Base-by-base conservation (phyloP, 2,888 invertebrate species). In the Eretmocerus hayati region DNA sequence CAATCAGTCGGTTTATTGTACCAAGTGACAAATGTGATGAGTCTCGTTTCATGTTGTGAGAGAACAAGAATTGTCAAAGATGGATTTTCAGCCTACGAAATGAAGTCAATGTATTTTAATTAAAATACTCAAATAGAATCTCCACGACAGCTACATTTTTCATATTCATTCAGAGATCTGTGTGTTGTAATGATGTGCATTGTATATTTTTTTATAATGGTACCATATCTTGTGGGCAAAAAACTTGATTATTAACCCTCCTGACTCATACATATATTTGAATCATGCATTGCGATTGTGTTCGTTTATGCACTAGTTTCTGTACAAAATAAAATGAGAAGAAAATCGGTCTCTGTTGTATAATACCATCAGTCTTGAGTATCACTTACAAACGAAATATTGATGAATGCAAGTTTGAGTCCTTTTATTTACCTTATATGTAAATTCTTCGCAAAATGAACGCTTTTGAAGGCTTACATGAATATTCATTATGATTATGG, bases 191-290 rank as follows among this genome's bases (percentile, higher is more conserved):
- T 48, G 42, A 45, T 48, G 48, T 52, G 45, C 35, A 52, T 41
- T 52, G 53, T 53, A 48, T 53, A 53, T 53, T 49, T 53, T 53
- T 53, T 41, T 49, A 53, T 48, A 39, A 40, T 46, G 38, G 44
- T 49, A 43, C 37, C 42, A 44, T 53, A 43, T 40, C 49, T 49
- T 49, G 49, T 41, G 33, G 38, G 37, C 45, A 38, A 11, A 53
- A 53, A 48, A 49, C 19, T 43, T 43, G 31, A 52, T 44, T 38
- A 37, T 45, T 46, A 20, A 43, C n/a, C n/a, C n/a, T n/a, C n/a
- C n/a, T n/a, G n/a, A n/a, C n/a, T 52, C 47, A 38, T 36, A 49
- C 43, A 49, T 39, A 48, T 33, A 45, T 35, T 18, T 46, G 22
- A 30, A 46, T 44, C 30, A 50, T 36, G 41, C 41, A 37, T 46